These are phyloP conservation scores for Alca torda DNA, from an alignment of 2,797 vertebrate genomes.

Conservation along the genomic window DNA sequence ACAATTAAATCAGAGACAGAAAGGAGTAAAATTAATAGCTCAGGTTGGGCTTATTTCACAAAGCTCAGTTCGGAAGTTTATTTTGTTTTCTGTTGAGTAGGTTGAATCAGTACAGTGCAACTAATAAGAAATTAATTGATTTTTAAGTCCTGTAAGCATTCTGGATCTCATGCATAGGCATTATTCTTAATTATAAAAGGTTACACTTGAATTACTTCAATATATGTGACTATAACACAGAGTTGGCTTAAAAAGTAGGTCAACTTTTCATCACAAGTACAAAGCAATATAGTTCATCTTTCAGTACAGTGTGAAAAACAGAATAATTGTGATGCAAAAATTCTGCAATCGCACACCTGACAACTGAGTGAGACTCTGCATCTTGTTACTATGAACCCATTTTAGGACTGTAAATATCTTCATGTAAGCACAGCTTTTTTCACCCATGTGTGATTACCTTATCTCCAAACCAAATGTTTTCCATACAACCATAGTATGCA, in stretches of 20 bases:
- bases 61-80: slow-evolving; percentile 51
- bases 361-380: neutral
- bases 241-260: slow-evolving; percentile 41
- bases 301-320: neutral
- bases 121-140: slow-evolving; percentile 74
- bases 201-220: slow-evolving; percentile 58
- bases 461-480: neutral
- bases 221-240: slow-evolving; percentile 52
- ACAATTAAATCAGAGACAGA: slow-evolving; percentile 54
- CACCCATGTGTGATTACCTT: rapidly evolving
- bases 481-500: neutral
- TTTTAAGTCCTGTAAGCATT: slow-evolving; percentile 68
- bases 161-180: slow-evolving; percentile 28
- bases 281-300: neutral
- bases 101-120: slow-evolving; percentile 52
- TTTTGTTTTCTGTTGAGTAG: slow-evolving; percentile 56
- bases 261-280: slow-evolving; percentile 20
- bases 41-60: slow-evolving; percentile 26
- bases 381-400: neutral
- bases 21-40: slow-evolving; percentile 60
- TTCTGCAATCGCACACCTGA: neutral
- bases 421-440: neutral
- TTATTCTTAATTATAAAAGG: slow-evolving; percentile 72
- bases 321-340: neutral
- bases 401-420: neutral